Evolutionary conservation across 2,888 invertebrate species (phyloP).

Genomic region (Protodeltote pygarga): DNA sequence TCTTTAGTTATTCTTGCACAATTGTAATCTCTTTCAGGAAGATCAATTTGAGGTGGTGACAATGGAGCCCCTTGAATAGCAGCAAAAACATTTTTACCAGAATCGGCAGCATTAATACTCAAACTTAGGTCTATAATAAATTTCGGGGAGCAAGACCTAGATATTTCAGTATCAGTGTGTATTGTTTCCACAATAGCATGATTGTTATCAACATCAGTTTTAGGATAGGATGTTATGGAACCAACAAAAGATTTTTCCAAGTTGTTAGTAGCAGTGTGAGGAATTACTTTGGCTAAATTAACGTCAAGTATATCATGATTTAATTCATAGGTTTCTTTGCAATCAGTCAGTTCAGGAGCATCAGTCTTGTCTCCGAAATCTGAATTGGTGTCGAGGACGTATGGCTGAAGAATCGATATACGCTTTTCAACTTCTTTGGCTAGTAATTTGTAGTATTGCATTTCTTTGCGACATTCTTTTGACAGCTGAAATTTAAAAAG

Average conservation of each 20-base stretch:
- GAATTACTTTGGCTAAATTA: slow-evolving; percentile 44
- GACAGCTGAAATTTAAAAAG: slow-evolving; percentile 86
- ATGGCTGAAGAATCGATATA: slow-evolving; percentile 76
- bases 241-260: slow-evolving; percentile 36
- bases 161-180: slow-evolving; percentile 2
- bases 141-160: slow-evolving; percentile 54
- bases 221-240: slow-evolving; percentile 14
- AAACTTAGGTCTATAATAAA: slow-evolving; percentile 70
- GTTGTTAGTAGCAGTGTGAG: slow-evolving; percentile 7
- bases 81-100: slow-evolving; percentile 50
- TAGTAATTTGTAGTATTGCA: slow-evolving; percentile 89
- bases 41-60: slow-evolving; percentile 53
- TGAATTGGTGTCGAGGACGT: slow-evolving; percentile 62
- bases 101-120: slow-evolving; percentile 66
- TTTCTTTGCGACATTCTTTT: slow-evolving; percentile 87
- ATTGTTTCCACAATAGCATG: slow-evolving; percentile 44
- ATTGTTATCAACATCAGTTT: slow-evolving; percentile 39
- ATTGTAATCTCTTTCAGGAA: slow-evolving; percentile 75
- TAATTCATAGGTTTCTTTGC: slow-evolving; percentile 59
- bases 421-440: slow-evolving; percentile 89
- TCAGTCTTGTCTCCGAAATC: slow-evolving; percentile 67
- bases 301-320: slow-evolving; percentile 49
- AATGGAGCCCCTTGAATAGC: slow-evolving; percentile 26
- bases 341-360: slow-evolving; percentile 71
- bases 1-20: slow-evolving; percentile 46